Evolutionary conservation across 2,888 invertebrate species (phyloP).

Genomic region (Phymatocera aterrima): DNA sequence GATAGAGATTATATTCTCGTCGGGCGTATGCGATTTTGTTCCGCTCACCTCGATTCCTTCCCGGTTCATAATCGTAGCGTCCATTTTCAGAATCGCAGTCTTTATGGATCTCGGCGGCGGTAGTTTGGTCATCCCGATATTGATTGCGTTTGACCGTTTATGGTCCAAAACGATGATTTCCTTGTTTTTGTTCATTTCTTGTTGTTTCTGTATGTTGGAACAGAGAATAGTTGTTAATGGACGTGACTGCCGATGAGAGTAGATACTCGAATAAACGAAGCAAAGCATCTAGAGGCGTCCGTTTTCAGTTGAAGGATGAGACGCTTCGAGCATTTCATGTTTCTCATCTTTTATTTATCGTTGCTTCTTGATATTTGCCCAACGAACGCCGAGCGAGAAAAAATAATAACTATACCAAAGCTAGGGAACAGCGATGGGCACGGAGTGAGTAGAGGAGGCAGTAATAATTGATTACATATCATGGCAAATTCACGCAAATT

Average conservation of each 20-base stretch:
- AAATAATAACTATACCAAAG: constrained; percentile 7
- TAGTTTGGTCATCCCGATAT: constrained; percentile 99
- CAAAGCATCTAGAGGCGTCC: constrained; percentile 30
- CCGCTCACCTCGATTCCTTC: constrained; percentile 92
- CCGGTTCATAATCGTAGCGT: constrained; percentile 97
- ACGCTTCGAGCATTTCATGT: constrained; percentile 7
- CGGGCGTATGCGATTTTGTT: neutral
- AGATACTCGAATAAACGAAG: constrained; percentile 13
- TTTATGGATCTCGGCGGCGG: constrained; percentile 98
- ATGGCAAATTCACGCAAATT: neutral
- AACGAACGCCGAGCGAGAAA: neutral
- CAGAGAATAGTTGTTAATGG: neutral
- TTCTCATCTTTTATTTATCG: neutral
- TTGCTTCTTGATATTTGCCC: neutral
- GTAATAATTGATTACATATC: constrained; percentile 20
- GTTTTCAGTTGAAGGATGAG: constrained; percentile 36
- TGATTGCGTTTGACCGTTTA: constrained; percentile 98
- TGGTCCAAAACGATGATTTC: constrained; percentile 96
- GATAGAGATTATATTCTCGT: too few species aligned
- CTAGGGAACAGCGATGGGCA: neutral
- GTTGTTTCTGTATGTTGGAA: constrained; percentile 81
- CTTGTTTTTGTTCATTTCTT: constrained; percentile 90
- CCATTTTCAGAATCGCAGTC: constrained; percentile 99
- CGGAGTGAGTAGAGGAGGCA: neutral
- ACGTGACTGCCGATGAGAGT: neutral